Conservation (phyloP, 2,888 invertebrate species). For the Rhingia campestris region DNA sequence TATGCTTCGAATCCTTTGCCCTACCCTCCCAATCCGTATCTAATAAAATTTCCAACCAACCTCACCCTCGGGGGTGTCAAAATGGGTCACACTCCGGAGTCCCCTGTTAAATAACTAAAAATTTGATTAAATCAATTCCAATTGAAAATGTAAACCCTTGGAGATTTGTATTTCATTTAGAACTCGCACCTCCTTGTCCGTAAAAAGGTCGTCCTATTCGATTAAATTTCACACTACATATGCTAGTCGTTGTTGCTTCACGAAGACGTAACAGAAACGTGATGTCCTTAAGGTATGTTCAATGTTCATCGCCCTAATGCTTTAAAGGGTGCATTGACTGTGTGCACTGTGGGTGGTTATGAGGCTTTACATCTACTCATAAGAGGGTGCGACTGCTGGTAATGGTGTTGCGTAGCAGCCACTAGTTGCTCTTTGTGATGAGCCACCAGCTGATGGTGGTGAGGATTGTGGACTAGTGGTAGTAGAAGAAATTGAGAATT, state of each 20-base stretch:
- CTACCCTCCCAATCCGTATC: constrained; percentile 23
- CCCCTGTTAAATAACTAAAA: constrained; percentile 75
- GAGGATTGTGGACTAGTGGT: not conserved
- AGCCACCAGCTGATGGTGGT: constrained; percentile 3
- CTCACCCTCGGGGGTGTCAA: constrained; percentile 46
- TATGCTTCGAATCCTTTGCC: constrained; percentile 40
- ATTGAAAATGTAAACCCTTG: constrained; percentile 77
- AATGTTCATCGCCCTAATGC: constrained; percentile 48
- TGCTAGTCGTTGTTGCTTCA: constrained; percentile 18
- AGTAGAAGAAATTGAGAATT: constrained; percentile 10
- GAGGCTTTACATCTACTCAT: not conserved
- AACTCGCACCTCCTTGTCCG: not conserved
- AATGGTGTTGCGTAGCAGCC: constrained; percentile 61
- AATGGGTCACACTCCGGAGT: constrained; percentile 57
- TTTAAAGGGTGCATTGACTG: constrained; percentile 72
- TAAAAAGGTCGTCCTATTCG: constrained; percentile 27
- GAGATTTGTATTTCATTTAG: constrained; percentile 48
- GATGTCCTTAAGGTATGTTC: constrained; percentile 58
- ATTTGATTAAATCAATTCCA: constrained; percentile 79
- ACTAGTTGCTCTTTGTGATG: constrained; percentile 60
- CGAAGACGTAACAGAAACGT: constrained; percentile 47
- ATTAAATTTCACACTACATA: constrained; percentile 61
- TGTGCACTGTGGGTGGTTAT: constrained; percentile 39
- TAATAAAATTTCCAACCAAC: constrained; percentile 54
- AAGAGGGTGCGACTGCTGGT: constrained; percentile 12